Evolutionary conservation across 2,113 vertebrate species (phyloP).

Genomic region (Hyperopisus bebe): DNA sequence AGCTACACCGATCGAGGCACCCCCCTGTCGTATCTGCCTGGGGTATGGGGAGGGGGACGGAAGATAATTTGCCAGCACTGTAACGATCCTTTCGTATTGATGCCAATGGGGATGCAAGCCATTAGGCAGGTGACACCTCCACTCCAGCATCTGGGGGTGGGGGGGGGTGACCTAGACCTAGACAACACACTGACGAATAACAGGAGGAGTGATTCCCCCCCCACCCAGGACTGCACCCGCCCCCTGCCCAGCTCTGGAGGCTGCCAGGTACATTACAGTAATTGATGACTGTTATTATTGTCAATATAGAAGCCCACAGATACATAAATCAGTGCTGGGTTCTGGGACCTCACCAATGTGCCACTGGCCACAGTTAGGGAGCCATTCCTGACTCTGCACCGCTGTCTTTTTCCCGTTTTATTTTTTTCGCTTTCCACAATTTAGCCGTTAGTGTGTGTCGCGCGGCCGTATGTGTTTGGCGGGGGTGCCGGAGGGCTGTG

Average conservation of each 20-base stretch:
- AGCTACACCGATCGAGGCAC: slow-evolving; percentile 24
- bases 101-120: not conserved
- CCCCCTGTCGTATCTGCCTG: slow-evolving; percentile 36
- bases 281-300: slow-evolving; percentile 52
- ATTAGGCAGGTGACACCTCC: slow-evolving; percentile 17
- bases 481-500: slow-evolving; percentile 8
- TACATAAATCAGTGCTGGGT: slow-evolving; percentile 46
- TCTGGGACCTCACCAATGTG: slow-evolving; percentile 45
- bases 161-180: slow-evolving; percentile 19
- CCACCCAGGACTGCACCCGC: not conserved
- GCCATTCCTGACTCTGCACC: slow-evolving; percentile 41
- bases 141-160: slow-evolving; percentile 1
- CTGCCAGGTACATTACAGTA: slow-evolving; percentile 55
- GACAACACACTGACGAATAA: slow-evolving; percentile 36
- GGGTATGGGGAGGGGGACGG: slow-evolving; percentile 45
- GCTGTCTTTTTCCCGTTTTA: slow-evolving; percentile 42
- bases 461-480: slow-evolving; percentile 14
- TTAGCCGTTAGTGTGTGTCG: slow-evolving; percentile 25
- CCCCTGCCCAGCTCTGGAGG: slow-evolving; percentile 28
- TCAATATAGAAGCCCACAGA: slow-evolving; percentile 48
- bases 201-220: not conserved
- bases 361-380: slow-evolving; percentile 47
- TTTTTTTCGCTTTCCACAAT: slow-evolving; percentile 40
- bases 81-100: not conserved
- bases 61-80: slow-evolving; percentile 14